Conservation (phyloP, 2,888 invertebrate species). For the Brenthis hecate region DNA sequence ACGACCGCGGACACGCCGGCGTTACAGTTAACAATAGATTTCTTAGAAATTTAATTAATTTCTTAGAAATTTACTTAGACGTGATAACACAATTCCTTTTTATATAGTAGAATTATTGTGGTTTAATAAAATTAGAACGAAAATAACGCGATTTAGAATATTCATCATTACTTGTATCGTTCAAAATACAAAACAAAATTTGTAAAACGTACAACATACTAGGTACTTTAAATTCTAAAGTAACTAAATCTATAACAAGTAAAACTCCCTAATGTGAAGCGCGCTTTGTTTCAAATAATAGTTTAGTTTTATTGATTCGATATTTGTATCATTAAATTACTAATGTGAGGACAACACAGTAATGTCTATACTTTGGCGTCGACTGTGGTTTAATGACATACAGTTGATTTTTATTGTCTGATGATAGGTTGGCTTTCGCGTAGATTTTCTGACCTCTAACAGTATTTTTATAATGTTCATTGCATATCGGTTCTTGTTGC, state of each 20-base stretch:
- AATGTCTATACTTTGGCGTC: constrained; percentile 12
- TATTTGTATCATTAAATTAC: constrained; percentile 4
- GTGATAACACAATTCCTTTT: no score
- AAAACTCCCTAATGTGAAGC: not conserved
- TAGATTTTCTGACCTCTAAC: constrained; percentile 16
- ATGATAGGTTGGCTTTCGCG: not conserved
- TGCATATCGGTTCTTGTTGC: not conserved
- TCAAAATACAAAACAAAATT: no score
- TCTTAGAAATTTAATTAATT: no score
- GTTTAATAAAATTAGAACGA: no score
- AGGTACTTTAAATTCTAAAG: no score
- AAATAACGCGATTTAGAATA: no score
- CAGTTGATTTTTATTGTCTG: not conserved
- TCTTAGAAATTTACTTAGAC: no score
- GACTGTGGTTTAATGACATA: constrained; percentile 9
- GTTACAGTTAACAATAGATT: no score
- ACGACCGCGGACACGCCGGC: no score
- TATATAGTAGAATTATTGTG: no score
- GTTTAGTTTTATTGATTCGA: constrained; percentile 3
- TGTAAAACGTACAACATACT: no score
- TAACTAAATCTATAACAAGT: not conserved
- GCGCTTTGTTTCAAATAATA: constrained; percentile 8
- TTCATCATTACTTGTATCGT: no score
- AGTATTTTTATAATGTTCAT: constrained; percentile 3
- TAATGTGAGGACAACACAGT: constrained; percentile 3